phyloP scores from a whole-genome alignment of 2,797 vertebrate species.

The Arnoldichthys spilopterus region DNA sequence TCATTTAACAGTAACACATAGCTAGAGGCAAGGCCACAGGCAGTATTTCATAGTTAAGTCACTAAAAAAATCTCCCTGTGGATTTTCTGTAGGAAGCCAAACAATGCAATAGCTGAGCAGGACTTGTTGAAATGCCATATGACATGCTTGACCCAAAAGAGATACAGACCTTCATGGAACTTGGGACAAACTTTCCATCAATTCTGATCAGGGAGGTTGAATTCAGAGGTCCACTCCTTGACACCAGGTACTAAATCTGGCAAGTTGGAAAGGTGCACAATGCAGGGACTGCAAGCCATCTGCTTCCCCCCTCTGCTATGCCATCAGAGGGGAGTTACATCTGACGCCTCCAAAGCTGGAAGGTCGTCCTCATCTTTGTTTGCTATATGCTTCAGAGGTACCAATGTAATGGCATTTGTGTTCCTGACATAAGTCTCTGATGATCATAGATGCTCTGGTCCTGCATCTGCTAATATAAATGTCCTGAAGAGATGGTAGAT shows the following conservation, averaged over 20 bases:
- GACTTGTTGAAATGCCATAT: background rate
- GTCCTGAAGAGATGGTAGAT: too few species aligned
- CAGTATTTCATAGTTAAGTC: background rate
- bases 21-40: background rate
- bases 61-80: background rate
- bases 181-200: conserved; percentile 4
- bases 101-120: background rate
- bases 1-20: background rate
- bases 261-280: conserved; percentile 3
- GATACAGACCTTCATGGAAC: conserved; percentile 1
- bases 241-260: conserved; percentile 28
- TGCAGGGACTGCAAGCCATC: conserved; percentile 26
- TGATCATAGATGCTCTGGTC: too few species aligned
- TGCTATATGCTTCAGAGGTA: background rate
- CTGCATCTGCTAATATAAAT: too few species aligned
- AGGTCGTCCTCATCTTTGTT: background rate
- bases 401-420: background rate
- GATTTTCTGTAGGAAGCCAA: conserved; percentile 2
- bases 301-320: conserved; percentile 28
- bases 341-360: background rate
- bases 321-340: conserved; percentile 3
- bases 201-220: background rate
- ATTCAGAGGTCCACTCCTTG: conserved; percentile 29
- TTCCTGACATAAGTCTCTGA: too few species aligned
- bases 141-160: background rate